Percentiles rank a stretch among this genome's conserved stretches.
phyloP scores from a whole-genome alignment of 2,797 vertebrate species.

The Sebastes diploproa region DNA sequence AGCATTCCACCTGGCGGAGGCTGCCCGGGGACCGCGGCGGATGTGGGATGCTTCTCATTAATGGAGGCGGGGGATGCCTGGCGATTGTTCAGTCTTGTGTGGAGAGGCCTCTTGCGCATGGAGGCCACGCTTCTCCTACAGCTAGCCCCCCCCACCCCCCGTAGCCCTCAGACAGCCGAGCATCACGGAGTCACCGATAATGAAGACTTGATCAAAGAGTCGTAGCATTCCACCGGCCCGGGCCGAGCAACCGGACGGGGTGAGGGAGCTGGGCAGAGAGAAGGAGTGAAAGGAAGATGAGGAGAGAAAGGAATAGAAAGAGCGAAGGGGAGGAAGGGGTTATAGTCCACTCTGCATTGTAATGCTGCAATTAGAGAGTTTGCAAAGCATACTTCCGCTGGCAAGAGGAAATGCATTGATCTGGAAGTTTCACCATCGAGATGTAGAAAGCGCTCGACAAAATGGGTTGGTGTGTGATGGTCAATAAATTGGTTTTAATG shows the following conservation, averaged over 20 bases:
- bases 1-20: conserved; percentile 74
- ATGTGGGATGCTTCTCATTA: conserved; percentile 80
- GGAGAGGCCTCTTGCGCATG: conserved; percentile 64
- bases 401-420: conserved; percentile 39
- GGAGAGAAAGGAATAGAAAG: conserved; percentile 17
- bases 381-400: conserved; percentile 35
- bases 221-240: conserved; percentile 67
- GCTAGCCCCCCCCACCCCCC: conserved; percentile 3
- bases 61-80: conserved; percentile 69
- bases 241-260: conserved; percentile 65
- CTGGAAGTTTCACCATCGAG: conserved; percentile 18
- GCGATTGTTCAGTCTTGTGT: conserved; percentile 75
- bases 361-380: conserved; percentile 55
- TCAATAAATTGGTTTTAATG: conserved; percentile 1
- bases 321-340: conserved; percentile 16
- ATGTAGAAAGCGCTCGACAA: conserved; percentile 16
- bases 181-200: conserved; percentile 71
- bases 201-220: conserved; percentile 79
- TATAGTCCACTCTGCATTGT: conserved; percentile 45
- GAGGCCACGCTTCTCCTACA: conserved; percentile 58
- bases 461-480: conserved; percentile 12
- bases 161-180: conserved; percentile 49
- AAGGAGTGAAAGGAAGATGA: conserved; percentile 38
- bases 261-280: conserved; percentile 17
- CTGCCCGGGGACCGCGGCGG: conserved; percentile 61